phyloP scores from a whole-genome alignment of 1,140 invertebrate genomes.

The Drosophila tsacasi region DNA sequence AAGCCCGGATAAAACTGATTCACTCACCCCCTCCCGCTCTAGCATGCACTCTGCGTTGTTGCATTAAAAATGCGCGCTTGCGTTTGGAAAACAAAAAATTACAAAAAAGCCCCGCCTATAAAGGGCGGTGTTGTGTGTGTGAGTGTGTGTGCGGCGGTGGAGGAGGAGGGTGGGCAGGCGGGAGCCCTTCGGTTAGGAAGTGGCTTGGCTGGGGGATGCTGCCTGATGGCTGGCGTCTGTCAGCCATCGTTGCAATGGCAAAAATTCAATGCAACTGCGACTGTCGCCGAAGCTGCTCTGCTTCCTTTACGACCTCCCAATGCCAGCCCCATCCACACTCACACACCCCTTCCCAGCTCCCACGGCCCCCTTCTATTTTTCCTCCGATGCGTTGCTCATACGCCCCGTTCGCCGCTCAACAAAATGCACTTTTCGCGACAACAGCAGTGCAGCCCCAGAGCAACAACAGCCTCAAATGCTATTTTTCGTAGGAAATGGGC shows the following conservation, averaged over 20 bases:
- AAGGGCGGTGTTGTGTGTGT: background rate
- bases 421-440: constrained; percentile 77
- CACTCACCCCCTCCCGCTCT: constrained; percentile 4
- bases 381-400: constrained; percentile 68
- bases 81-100: constrained; percentile 82
- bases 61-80: constrained; percentile 84
- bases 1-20: constrained; percentile 58
- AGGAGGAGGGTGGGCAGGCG: background rate
- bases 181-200: constrained; percentile 3
- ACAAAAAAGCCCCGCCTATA: constrained; percentile 83
- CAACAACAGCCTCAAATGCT: constrained; percentile 56
- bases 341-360: background rate
- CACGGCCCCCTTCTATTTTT: constrained; percentile 14
- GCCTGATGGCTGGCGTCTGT: constrained; percentile 47
- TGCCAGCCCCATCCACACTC: background rate
- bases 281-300: constrained; percentile 34
- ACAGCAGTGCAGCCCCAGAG: constrained; percentile 36
- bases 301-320: constrained; percentile 22
- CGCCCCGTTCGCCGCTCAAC: constrained; percentile 53
- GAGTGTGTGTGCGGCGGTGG: background rate
- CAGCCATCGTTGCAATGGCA: constrained; percentile 60
- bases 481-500: constrained; percentile 55
- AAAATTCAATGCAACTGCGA: constrained; percentile 70
- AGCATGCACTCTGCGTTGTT: constrained; percentile 31
- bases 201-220: background rate